Evolutionary conservation across 2,113 vertebrate genomes (phyloP).

Genomic region (Mungos mungo): DNA sequence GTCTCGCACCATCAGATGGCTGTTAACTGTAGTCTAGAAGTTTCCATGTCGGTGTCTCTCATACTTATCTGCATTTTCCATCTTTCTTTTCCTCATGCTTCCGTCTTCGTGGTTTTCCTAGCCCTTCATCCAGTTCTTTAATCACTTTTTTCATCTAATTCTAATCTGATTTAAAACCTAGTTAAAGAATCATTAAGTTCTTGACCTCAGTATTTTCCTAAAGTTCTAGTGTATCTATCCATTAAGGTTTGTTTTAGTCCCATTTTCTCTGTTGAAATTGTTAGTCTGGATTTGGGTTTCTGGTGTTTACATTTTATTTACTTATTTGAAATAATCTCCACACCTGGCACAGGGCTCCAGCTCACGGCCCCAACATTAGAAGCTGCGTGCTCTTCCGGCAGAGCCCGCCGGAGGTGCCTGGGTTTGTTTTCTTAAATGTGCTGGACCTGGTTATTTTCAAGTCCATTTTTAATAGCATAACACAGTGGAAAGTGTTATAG

Average conservation of each 20-base stretch:
- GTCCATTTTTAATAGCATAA: background rate
- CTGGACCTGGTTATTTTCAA: background rate
- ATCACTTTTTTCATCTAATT: background rate
- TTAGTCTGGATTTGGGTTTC: background rate
- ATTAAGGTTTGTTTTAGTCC: background rate
- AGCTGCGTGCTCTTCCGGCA: fast-evolving
- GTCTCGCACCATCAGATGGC: background rate
- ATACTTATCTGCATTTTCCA: background rate
- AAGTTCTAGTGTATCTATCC: background rate
- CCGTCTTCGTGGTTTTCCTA: background rate
- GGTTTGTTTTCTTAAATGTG: background rate
- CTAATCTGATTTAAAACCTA: background rate
- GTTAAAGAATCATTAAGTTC: background rate
- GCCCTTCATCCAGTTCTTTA: background rate
- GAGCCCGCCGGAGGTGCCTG: background rate
- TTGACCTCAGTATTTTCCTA: background rate
- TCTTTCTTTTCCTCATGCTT: background rate
- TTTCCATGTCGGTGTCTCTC: background rate
- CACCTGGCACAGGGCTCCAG: background rate
- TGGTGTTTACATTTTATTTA: background rate
- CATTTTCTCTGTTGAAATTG: background rate
- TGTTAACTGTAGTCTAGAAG: background rate
- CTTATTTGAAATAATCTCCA: background rate
- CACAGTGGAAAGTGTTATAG: background rate
- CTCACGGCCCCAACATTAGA: background rate